Conservation (phyloP, 2,797 vertebrate genomes). For the Xenopus petersii region DNA sequence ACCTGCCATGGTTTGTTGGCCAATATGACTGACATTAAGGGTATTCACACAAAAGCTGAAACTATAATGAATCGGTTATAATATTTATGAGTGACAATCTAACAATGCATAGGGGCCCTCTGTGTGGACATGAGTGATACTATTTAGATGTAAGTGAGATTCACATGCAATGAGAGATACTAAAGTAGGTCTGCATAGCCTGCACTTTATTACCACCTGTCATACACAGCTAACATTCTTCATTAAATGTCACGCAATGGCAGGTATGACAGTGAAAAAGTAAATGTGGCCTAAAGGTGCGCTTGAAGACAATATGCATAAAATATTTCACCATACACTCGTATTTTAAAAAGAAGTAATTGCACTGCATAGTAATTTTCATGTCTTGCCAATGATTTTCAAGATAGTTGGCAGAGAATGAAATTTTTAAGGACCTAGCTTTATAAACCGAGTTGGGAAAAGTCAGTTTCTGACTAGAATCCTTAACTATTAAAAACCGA, state of each 20-base stretch:
- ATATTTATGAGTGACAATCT: slow-evolving; percentile 50
- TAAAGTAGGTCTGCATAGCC: slow-evolving; percentile 38
- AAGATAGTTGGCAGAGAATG: slow-evolving; percentile 27
- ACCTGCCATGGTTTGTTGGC: slow-evolving; percentile 49
- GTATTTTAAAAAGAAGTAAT: slow-evolving; percentile 44
- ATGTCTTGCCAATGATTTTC: slow-evolving; percentile 45
- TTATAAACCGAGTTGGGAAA: slow-evolving; percentile 20
- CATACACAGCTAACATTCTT: slow-evolving; percentile 37
- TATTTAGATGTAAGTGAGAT: slow-evolving; percentile 44
- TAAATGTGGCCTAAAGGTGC: slow-evolving; percentile 48
- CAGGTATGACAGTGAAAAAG: slow-evolving; percentile 46
- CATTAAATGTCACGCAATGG: slow-evolving; percentile 47
- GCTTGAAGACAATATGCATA: slow-evolving; percentile 50
- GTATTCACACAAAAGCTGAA: slow-evolving; percentile 41
- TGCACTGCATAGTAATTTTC: slow-evolving; percentile 45
- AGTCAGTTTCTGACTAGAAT: slow-evolving; percentile 30
- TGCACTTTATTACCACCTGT: slow-evolving; percentile 46
- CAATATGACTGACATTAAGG: slow-evolving; percentile 48
- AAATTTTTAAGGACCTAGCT: slow-evolving; percentile 33
- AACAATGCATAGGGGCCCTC: slow-evolving; percentile 44
- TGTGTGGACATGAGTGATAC: slow-evolving; percentile 45
- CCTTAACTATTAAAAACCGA: slow-evolving; percentile 44
- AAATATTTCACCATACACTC: slow-evolving; percentile 45
- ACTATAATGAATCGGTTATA: slow-evolving; percentile 50
- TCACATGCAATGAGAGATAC: slow-evolving; percentile 33